Conservation (phyloP, 2,797 vertebrate genomes). For the Eutrigla gurnardus region DNA sequence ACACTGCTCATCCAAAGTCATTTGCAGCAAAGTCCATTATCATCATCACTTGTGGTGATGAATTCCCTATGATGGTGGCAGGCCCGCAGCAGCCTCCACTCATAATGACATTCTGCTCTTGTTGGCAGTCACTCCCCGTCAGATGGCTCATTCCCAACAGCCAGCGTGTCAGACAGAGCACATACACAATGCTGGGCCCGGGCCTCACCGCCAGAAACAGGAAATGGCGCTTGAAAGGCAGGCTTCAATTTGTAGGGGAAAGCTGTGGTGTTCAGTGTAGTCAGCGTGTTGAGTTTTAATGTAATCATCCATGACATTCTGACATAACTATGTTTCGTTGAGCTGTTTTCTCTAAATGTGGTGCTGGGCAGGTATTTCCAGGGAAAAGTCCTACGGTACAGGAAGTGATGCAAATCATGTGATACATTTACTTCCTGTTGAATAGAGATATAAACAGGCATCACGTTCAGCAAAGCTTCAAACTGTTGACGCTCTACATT, state of each 20-base stretch:
- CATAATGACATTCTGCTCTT: conserved; percentile 94
- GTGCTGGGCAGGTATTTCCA: not conserved
- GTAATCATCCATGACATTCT: conserved; percentile 41
- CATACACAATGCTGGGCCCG: conserved; percentile 40
- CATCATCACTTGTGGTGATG: conserved; percentile 88
- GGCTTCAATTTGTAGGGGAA: conserved; percentile 39
- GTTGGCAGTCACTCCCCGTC: conserved; percentile 87
- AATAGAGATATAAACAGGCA: no score
- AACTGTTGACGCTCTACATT: no score
- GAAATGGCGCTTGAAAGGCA: conserved; percentile 40
- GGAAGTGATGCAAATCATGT: not conserved
- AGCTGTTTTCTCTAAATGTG: not conserved
- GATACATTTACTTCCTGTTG: not conserved
- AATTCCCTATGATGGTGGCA: conserved; percentile 89
- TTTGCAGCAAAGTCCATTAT: conserved; percentile 93
- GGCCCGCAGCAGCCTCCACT: conserved; percentile 86
- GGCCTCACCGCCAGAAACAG: conserved; percentile 40
- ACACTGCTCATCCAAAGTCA: conserved; percentile 88
- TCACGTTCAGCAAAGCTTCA: no score
- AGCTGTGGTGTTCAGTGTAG: conserved; percentile 33
- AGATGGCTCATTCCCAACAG: conserved; percentile 83
- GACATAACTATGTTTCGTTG: not conserved
- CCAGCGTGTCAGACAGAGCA: conserved; percentile 68
- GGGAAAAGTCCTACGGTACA: not conserved
- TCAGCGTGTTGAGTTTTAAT: conserved; percentile 53